Evolutionary conservation across 2,888 invertebrate species (phyloP), one percentile per base, ranked within the genome.

Genomic region (Chaitophorus viminalis): DNA sequence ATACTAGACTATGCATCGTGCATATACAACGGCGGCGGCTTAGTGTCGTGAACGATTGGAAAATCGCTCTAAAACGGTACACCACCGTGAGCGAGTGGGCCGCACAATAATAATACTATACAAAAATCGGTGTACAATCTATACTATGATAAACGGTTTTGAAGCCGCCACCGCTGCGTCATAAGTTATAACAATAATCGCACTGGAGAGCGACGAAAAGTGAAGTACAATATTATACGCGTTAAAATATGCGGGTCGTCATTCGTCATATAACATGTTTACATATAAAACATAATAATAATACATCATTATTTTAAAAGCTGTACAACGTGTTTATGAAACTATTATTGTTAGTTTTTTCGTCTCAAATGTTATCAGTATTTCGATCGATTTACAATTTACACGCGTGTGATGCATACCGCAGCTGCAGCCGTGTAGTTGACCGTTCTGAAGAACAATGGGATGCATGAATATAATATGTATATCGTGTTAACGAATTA

Each of bases 391-490:
- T 82, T 33, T n/a, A 33, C 82, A 29, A 8, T 25, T 1, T 54
- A 18, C 54, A 25, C 60, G 46, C 25, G 25, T 25, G 4, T 14
- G 46, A 2, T 14, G 1, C 0, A 0, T 46, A 2, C 46, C 5
- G 46, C 60, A 1, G 31, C 25, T 25, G 46, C 14, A 46, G 46
- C 0, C 14, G 14, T 14, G 6, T 46, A 5, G 33, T 72, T 46
- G 4, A 54, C 60, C 60, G 60, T 46, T 46, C 1, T 14, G 11
- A 17, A 82, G 52, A 82, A 82, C 82, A 72, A 82, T 72, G 82
- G 31, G 46, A 33, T n/a, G 14, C 25, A n/a, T n/a, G n/a, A n/a
- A n/a, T n/a, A n/a, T n/a, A n/a, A n/a, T n/a, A n/a, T n/a, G n/a
- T 5, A 11, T 65, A 81, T 21, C 21, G 60, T 31, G 18, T 70